Conservation (phyloP, 2,113 vertebrate species). For the Eudyptes chrysolophus region DNA sequence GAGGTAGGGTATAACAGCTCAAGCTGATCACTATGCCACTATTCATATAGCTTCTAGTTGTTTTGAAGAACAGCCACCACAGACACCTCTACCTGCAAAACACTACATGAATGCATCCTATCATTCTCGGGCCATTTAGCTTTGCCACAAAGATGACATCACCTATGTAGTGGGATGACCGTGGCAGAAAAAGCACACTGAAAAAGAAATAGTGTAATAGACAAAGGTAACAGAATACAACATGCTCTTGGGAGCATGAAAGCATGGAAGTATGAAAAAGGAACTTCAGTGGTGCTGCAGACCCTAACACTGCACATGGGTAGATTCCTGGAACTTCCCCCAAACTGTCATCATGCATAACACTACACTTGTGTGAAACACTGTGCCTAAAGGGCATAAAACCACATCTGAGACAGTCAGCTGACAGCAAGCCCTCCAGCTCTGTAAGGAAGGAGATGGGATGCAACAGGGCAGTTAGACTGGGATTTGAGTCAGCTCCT, state of each 20-base stretch:
- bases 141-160: not conserved
- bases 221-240: not conserved
- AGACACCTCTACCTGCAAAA: not conserved
- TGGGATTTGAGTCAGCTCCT: not conserved
- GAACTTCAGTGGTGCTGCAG: not conserved
- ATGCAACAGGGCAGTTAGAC: not conserved
- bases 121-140: accelerated
- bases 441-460: not conserved
- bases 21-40: not conserved
- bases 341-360: not conserved
- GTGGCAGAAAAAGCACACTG: not conserved
- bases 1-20: not conserved
- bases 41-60: not conserved
- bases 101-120: not conserved
- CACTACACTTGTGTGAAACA: not conserved
- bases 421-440: not conserved
- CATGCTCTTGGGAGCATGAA: not conserved
- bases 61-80: not conserved
- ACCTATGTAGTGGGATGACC: not conserved
- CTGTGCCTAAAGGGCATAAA: not conserved
- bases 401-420: not conserved
- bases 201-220: not conserved
- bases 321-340: not conserved
- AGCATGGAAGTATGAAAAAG: not conserved
- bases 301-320: not conserved